Evolutionary conservation across 2,888 invertebrate genomes (phyloP).

Genomic region (Nasonovia ribisnigri): DNA sequence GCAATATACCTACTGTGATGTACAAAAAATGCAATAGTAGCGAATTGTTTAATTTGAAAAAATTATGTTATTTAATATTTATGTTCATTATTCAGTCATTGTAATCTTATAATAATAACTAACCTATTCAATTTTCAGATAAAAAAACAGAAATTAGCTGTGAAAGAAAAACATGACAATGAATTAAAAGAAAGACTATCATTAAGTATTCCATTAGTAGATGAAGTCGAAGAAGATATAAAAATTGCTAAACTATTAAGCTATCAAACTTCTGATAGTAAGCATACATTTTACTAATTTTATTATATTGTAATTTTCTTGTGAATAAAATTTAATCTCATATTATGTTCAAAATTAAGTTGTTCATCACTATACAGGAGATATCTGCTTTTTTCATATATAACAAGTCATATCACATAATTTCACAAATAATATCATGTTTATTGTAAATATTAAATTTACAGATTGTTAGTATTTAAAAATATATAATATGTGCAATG

Average conservation of each 20-base stretch:
- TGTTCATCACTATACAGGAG: not conserved
- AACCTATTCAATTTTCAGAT: constrained; percentile 72
- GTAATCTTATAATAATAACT: not conserved
- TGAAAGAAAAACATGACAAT: constrained; percentile 78
- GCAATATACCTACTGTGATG: not conserved
- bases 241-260: constrained; percentile 80
- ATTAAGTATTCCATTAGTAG: constrained; percentile 81
- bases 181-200: constrained; percentile 81
- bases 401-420: not conserved
- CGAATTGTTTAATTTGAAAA: not conserved
- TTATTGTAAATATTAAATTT: not conserved
- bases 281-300: constrained; percentile 23
- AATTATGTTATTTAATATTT: not conserved
- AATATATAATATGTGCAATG: not conserved
- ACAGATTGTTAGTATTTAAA: not conserved
- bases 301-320: no score
- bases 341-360: no score
- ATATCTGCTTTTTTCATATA: not conserved
- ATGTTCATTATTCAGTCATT: not conserved
- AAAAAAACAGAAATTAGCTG: constrained; percentile 82
- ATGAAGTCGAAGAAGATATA: constrained; percentile 85
- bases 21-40: not conserved
- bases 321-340: not conserved
- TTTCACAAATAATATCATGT: not conserved
- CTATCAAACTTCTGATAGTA: constrained; percentile 67